These are phyloP conservation scores for Larimichthys polyactis DNA, from an alignment of 2,113 vertebrate genomes.

Conservation along the genomic window DNA sequence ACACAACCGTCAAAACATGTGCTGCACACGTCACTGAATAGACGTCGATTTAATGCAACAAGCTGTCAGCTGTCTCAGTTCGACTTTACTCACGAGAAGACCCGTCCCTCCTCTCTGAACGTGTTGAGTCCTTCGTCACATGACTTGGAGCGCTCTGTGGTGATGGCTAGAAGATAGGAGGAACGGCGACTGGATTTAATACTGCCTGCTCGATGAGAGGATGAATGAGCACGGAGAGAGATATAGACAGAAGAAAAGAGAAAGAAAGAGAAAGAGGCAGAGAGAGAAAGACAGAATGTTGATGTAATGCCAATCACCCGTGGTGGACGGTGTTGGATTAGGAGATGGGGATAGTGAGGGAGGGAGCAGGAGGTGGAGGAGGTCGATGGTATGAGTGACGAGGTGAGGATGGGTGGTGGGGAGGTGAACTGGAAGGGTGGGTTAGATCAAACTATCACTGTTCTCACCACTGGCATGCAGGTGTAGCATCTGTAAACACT, in stretches of 20 bases:
- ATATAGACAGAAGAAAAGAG: conserved; percentile 10
- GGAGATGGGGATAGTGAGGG: conserved; percentile 28
- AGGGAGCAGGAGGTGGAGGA: conserved; percentile 22
- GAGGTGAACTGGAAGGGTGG: conserved; percentile 35
- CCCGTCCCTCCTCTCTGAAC: conserved; percentile 91
- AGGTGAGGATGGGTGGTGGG: conserved; percentile 8
- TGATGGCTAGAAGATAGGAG: conserved; percentile 98
- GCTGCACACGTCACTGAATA: too few relatives aligned
- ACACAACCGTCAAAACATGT: neutral
- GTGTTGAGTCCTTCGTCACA: conserved; percentile 96
- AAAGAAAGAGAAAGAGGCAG: conserved; percentile 28
- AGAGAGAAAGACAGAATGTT: conserved; percentile 67
- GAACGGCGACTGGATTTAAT: conserved; percentile 95
- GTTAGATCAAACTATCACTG: conserved; percentile 19
- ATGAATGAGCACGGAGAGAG: conserved; percentile 49
- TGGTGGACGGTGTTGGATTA: conserved; percentile 65
- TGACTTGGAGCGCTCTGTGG: conserved; percentile 97
- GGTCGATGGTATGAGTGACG: neutral
- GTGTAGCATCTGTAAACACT: neutral
- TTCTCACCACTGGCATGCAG: conserved; percentile 88
- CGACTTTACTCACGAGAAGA: conserved; percentile 82
- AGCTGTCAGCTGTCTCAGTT: neutral
- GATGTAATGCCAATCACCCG: conserved; percentile 78
- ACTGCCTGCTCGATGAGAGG: conserved; percentile 86
- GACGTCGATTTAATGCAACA: accelerated